phyloP scores from a whole-genome alignment of 2,113 vertebrate species.

The Heterotilapia buettikoferi region DNA sequence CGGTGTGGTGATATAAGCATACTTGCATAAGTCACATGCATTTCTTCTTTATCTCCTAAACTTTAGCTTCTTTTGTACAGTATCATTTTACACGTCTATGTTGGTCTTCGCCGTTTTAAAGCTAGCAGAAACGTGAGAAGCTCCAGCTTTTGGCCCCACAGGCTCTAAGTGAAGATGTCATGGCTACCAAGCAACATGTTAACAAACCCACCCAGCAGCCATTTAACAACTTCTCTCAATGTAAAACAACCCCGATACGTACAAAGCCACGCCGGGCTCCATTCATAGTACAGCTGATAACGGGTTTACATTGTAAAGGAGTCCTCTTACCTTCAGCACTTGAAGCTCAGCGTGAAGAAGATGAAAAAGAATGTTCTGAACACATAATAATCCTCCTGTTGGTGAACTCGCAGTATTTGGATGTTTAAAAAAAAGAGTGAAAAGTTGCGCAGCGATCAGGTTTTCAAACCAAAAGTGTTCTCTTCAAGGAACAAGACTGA shows the following conservation, averaged over 20 bases:
- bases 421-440: background rate
- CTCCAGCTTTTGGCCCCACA: background rate
- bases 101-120: background rate
- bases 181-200: conserved; percentile 53
- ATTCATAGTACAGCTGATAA: background rate
- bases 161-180: conserved; percentile 27
- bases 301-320: background rate
- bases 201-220: background rate
- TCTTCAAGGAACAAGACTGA: background rate
- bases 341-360: conserved; percentile 31
- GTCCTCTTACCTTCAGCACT: conserved; percentile 51
- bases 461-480: background rate
- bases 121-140: conserved; percentile 43
- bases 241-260: background rate
- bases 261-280: background rate
- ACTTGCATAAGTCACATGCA: background rate
- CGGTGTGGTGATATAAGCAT: background rate
- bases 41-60: background rate
- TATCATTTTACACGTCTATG: background rate
- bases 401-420: background rate
- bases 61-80: background rate
- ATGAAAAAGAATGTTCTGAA: background rate
- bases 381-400: conserved; percentile 47
- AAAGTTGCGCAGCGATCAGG: background rate
- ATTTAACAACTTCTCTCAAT: background rate